Evolutionary conservation across 2,888 invertebrate species (phyloP).

Genomic region (Leucania comma): DNA sequence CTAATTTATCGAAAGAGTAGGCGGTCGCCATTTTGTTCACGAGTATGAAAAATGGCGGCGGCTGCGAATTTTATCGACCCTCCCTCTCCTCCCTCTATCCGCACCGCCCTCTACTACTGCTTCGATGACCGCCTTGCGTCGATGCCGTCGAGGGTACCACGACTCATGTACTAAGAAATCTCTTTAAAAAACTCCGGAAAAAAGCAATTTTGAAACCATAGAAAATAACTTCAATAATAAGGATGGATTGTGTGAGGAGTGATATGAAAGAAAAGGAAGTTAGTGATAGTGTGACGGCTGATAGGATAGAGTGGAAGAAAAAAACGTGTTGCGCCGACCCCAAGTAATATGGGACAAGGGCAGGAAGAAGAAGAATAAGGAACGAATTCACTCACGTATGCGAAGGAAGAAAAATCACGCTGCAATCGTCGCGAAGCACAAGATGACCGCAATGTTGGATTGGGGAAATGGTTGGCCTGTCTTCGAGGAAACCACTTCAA

Average conservation of each 20-base stretch:
- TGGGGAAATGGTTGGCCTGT: background rate
- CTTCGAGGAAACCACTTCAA: background rate
- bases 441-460: background rate
- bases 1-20: too few species aligned
- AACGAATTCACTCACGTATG: constrained; percentile 13
- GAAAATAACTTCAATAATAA: background rate
- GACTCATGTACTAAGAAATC: background rate
- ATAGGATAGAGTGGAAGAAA: too few species aligned
- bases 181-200: background rate
- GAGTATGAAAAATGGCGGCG: background rate
- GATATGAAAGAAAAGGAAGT: too few species aligned
- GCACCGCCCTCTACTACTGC: background rate
- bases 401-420: background rate
- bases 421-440: background rate
- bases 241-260: too few species aligned
- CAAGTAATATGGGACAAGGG: too few species aligned
- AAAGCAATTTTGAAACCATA: background rate
- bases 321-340: too few species aligned
- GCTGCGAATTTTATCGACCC: background rate
- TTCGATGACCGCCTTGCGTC: background rate
- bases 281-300: too few species aligned
- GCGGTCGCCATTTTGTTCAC: background rate
- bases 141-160: background rate
- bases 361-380: too few species aligned
- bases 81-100: background rate